These are phyloP conservation scores for Cryptus armator DNA, from an alignment of 2,888 invertebrate genomes.

Conservation along the genomic window DNA sequence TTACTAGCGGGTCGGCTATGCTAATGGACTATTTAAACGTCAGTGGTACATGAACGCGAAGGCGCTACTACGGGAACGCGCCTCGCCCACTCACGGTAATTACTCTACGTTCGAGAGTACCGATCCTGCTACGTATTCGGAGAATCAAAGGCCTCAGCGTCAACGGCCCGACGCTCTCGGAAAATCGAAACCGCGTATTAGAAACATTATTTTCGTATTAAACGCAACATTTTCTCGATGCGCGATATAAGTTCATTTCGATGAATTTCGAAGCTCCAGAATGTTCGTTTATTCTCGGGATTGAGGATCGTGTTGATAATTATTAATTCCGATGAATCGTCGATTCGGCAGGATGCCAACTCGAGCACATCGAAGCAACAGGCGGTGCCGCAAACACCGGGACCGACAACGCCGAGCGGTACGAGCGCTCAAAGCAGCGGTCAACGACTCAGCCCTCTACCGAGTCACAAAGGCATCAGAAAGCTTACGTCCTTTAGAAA, in stretches of 20 bases:
- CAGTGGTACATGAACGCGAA: constrained; percentile 56
- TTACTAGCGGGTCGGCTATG: constrained; percentile 60
- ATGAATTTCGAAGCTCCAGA: neutral
- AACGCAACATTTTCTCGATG: constrained; percentile 55
- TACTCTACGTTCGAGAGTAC: constrained; percentile 42
- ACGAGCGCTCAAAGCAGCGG: constrained; percentile 84
- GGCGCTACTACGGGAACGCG: constrained; percentile 56
- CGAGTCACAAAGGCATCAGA: constrained; percentile 87
- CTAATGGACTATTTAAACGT: constrained; percentile 70
- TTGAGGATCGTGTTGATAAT: constrained; percentile 29
- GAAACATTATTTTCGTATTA: neutral
- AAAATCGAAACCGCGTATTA: neutral
- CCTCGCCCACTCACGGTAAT: constrained; percentile 66
- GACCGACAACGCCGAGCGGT: constrained; percentile 82
- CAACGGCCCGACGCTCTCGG: neutral
- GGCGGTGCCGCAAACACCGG: constrained; percentile 86
- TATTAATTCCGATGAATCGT: constrained; percentile 23
- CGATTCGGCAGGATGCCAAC: constrained; percentile 75
- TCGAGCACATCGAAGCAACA: constrained; percentile 85
- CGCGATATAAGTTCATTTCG: neutral
- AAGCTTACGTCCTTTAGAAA: constrained; percentile 87
- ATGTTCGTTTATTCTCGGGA: neutral
- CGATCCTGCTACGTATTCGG: constrained; percentile 23
- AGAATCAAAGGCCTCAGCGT: constrained; percentile 41
- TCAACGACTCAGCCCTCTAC: constrained; percentile 86